Evolutionary conservation across 2,113 vertebrate genomes (phyloP), one percentile per base, ranked within the genome.

Genomic region (Catharus bicknelli): DNA sequence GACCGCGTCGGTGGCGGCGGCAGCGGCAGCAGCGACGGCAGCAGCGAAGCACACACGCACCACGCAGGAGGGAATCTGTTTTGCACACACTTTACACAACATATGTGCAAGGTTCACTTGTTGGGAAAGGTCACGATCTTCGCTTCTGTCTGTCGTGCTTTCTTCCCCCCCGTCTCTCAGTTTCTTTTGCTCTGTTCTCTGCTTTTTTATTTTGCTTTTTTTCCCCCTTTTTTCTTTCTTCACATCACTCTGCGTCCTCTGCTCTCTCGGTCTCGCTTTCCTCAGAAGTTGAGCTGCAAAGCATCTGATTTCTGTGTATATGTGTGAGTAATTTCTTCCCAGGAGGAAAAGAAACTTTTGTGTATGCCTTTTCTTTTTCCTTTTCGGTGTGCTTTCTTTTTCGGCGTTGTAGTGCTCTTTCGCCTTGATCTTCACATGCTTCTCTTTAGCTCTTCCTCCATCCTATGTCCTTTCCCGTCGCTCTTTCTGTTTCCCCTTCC

Each of bases 101-200:
- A 97, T 97, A 97, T 94, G 96, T 92, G 96, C 97, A 72, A 97
- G 97, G 96, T 96, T 96, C 98, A 96, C 90, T 90, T 95, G 86
- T 55, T 83, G 96, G 85, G 97, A 97, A 97, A 96, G 97, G 97
- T 97, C 96, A 96, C 80, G 89, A 87, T 97, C 94, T 96, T 95
- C 90, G 84, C 66, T 93, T 83, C 90, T 86, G 36, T 86, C 68
- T 86, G 58, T 90, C 58, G 55, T 34, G 62, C 69, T 77, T 64
- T 85, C 93, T 85, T 80, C 29, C 19, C 75, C 67, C 82, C 83
- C 74, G 55, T 93, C 82, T 94, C 95, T 95, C 90, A 84, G 93
- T 89, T 96, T 89, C 78, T 96, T 93, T 96, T 81, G 77, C 93
- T 95, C 88, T 48, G 75, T 73, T 93, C 90, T 85, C 93, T 43